Conservation (phyloP, 2,888 invertebrate genomes). For the Monochamus alternatus region DNA sequence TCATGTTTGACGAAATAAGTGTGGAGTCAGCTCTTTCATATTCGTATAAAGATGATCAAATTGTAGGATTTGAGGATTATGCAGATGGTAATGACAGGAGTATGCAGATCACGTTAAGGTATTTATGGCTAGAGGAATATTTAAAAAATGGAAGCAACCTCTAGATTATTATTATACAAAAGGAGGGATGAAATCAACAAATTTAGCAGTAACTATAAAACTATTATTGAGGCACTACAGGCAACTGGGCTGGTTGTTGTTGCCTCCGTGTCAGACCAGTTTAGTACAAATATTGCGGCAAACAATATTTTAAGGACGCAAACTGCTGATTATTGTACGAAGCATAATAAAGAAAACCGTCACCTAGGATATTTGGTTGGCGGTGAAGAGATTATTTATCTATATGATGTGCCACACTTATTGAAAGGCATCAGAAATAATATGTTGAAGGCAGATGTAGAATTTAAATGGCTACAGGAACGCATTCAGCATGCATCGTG, state of each 20-base stretch:
- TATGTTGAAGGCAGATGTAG: background rate
- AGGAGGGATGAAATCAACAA: background rate
- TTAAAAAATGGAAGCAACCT: constrained; percentile 16
- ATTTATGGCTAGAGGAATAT: background rate
- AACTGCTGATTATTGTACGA: background rate
- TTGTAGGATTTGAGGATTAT: background rate
- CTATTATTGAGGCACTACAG: background rate
- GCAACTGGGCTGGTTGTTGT: background rate
- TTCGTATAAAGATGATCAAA: background rate
- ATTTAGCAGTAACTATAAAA: background rate
- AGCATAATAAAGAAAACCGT: background rate
- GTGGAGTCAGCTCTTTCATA: background rate
- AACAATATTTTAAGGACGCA: background rate
- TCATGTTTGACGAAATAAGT: background rate
- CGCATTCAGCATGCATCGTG: background rate
- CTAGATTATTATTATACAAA: background rate
- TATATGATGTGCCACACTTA: constrained; percentile 7
- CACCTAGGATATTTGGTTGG: background rate
- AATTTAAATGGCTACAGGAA: background rate
- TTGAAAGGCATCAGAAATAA: constrained; percentile 8
- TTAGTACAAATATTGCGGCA: background rate
- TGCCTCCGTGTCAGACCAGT: constrained; percentile 12
- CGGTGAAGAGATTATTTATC: background rate
- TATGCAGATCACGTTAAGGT: background rate
- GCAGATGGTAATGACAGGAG: background rate